These are phyloP conservation scores for Glaucopsyche alexis DNA, from an alignment of 2,888 invertebrate genomes.

Conservation along the genomic window DNA sequence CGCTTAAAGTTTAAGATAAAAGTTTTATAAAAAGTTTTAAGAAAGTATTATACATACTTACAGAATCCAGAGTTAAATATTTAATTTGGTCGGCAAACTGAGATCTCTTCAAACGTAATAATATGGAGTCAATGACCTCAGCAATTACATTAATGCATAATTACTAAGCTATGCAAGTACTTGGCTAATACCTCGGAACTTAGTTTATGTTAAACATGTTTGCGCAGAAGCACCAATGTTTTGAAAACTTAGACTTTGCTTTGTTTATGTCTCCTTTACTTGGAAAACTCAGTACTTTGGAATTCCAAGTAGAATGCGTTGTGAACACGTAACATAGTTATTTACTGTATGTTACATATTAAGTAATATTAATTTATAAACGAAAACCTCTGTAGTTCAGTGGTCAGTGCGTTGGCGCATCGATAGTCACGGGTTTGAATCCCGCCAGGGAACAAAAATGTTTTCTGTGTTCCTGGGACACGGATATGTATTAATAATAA, in stretches of 20 bases:
- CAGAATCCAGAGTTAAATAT: neutral
- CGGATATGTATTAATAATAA: too few relatives aligned
- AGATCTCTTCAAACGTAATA: neutral
- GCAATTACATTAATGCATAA: neutral
- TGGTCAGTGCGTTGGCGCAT: too few relatives aligned
- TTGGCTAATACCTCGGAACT: neutral
- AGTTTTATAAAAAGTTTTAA: too few relatives aligned
- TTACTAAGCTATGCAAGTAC: conserved; percentile 3
- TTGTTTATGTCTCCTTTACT: neutral
- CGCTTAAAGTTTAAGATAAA: too few relatives aligned
- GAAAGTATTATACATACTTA: too few relatives aligned
- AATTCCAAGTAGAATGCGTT: neutral
- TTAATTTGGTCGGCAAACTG: neutral
- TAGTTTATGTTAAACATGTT: neutral
- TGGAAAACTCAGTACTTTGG: neutral
- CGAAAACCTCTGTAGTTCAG: too few relatives aligned
- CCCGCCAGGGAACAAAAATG: too few relatives aligned
- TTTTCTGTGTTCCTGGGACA: too few relatives aligned
- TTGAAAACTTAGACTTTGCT: conserved; percentile 2
- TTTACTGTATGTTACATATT: neutral
- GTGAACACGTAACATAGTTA: neutral
- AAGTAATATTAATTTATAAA: too few relatives aligned
- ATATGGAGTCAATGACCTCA: neutral
- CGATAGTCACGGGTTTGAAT: too few relatives aligned
- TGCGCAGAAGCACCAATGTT: neutral